Base-by-base conservation (phyloP, 2,888 invertebrate species). In the Iphiclides podalirius region DNA sequence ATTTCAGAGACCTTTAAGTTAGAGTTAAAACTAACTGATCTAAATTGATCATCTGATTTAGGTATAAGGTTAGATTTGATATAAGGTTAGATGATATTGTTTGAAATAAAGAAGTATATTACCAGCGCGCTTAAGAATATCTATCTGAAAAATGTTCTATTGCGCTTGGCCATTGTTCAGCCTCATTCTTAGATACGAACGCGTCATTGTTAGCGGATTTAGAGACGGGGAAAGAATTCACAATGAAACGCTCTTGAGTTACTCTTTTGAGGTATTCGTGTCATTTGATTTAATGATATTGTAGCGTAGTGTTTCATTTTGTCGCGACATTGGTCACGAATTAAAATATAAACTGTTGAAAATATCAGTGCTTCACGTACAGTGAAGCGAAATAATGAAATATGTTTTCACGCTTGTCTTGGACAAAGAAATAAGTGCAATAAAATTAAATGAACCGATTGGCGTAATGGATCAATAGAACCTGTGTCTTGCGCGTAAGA, bases 81-180 rank as follows among this genome's bases (percentile, higher is more conserved):
- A n/a, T n/a, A n/a, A n/a, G n/a, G n/a, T n/a, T n/a, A n/a, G n/a
- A n/a, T n/a, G n/a, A n/a, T n/a, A n/a, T n/a, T n/a, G n/a, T n/a
- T n/a, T n/a, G n/a, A n/a, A n/a, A n/a, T n/a, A n/a, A n/a, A n/a
- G n/a, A n/a, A n/a, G n/a, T n/a, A n/a, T n/a, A n/a, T n/a, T n/a
- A n/a, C n/a, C n/a, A n/a, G n/a, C n/a, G n/a, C n/a, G n/a, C n/a
- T n/a, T n/a, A n/a, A n/a, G n/a, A n/a, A n/a, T n/a, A n/a, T n/a
- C n/a, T n/a, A n/a, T n/a, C 12, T 34, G 34, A 12, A 16, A 38
- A 42, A 37, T 17, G 11, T 49, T 33, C 23, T 16, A 20, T 15
- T 38, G 38, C 42, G 13, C 31, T 43, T 43, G 15, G 26, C 15
- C 15, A 34, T 49, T 43, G 43, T 48, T 42, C 14, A 20, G 31